Evolutionary conservation across 2,888 invertebrate species (phyloP).

Genomic region (Leucozona laternaria): DNA sequence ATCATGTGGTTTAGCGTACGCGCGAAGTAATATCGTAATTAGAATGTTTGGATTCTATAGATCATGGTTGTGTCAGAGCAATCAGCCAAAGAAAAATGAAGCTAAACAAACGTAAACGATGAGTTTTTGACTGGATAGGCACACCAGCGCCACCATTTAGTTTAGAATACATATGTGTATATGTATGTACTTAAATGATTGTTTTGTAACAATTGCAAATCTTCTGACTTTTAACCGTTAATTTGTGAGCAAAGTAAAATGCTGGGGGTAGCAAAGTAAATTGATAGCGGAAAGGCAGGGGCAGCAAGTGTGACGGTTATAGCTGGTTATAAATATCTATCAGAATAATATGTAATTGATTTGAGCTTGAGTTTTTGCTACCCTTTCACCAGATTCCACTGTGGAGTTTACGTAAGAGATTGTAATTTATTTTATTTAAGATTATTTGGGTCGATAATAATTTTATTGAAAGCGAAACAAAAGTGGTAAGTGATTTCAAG

Average conservation of each 20-base stretch:
- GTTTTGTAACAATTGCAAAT: constrained; percentile 51
- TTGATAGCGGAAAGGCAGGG: constrained; percentile 28
- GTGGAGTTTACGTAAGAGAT: constrained; percentile 45
- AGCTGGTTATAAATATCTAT: constrained; percentile 7
- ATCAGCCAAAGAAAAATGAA: constrained; percentile 6
- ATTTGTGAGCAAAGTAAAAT: constrained; percentile 8
- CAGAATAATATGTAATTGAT: constrained; percentile 47
- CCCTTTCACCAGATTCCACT: constrained; percentile 22
- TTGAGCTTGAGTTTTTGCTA: constrained; percentile 52
- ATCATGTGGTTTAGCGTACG: constrained; percentile 58
- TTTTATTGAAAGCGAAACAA: constrained; percentile 39
- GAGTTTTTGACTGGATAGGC: background rate
- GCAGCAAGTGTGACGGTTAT: background rate
- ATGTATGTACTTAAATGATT: constrained; percentile 15
- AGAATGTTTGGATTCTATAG: constrained; percentile 48
- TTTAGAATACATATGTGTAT: background rate
- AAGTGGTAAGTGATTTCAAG: constrained; percentile 33
- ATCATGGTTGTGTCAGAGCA: background rate
- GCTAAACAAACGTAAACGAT: background rate
- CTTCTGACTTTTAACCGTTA: constrained; percentile 3
- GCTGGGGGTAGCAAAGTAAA: constrained; percentile 18
- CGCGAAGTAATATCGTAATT: constrained; percentile 65
- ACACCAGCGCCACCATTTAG: constrained; percentile 25
- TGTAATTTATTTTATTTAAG: constrained; percentile 54
- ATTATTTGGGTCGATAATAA: constrained; percentile 59